Evolutionary conservation across 1,140 invertebrate genomes (phyloP).

Genomic region (Glomeris maerens): DNA sequence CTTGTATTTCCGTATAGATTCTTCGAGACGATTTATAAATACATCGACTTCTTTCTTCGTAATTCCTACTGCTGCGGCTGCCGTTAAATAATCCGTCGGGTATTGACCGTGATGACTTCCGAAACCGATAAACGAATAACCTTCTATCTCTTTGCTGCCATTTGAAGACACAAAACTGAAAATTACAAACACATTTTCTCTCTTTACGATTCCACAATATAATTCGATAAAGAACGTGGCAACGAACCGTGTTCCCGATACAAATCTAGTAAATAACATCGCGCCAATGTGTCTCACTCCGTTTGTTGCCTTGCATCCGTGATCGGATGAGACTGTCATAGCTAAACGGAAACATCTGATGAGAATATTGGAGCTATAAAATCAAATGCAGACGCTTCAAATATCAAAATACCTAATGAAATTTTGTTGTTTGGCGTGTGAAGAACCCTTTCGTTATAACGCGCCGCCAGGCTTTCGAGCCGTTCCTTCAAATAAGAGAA

Average conservation of each 20-base stretch:
- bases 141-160: slow-evolving; percentile 41
- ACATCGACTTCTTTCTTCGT: slow-evolving; percentile 46
- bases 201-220: background rate
- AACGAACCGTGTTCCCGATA: slow-evolving; percentile 46
- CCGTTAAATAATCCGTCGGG: slow-evolving; percentile 49
- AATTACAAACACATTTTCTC: slow-evolving; percentile 6
- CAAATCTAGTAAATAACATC: slow-evolving; percentile 53
- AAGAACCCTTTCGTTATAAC: slow-evolving; percentile 48
- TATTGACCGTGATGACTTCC: slow-evolving; percentile 49
- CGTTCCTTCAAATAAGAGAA: slow-evolving; percentile 47
- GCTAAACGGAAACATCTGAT: slow-evolving; percentile 5
- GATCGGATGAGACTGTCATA: background rate
- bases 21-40: slow-evolving; percentile 48
- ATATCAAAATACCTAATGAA: slow-evolving; percentile 44
- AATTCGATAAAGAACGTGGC: background rate
- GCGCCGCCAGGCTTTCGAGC: slow-evolving; percentile 42
- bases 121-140: slow-evolving; percentile 42
- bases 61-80: slow-evolving; percentile 55
- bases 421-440: slow-evolving; percentile 55
- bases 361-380: slow-evolving; percentile 12
- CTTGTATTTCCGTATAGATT: slow-evolving; percentile 30
- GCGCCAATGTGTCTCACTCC: slow-evolving; percentile 50
- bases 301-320: slow-evolving; percentile 31
- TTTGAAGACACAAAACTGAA: slow-evolving; percentile 36
- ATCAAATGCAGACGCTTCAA: background rate